Conservation (phyloP, 2,797 vertebrate species). For the Ceryle rudis region DNA sequence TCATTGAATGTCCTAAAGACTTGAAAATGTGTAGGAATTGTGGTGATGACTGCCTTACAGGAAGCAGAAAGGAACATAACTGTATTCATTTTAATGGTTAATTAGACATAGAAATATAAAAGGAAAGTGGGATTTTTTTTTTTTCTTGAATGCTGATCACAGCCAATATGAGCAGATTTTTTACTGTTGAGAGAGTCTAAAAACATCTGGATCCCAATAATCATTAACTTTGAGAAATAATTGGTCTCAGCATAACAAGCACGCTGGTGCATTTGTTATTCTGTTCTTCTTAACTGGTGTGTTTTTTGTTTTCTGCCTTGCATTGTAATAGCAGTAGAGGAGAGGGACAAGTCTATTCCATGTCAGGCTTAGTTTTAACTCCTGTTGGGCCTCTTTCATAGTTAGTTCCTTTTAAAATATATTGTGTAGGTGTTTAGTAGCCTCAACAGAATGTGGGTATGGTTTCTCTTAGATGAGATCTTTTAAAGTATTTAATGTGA, state of each 20-base stretch:
- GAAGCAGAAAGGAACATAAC: not conserved
- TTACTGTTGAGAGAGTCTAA: not conserved
- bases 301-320: not conserved
- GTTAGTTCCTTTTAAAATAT: not conserved
- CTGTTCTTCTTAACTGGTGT: not conserved
- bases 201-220: not conserved
- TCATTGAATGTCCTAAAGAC: not conserved
- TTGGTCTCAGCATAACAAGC: accelerated
- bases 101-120: not conserved
- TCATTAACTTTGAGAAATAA: not conserved
- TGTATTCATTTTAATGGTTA: not conserved
- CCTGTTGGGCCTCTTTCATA: not conserved
- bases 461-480: not conserved
- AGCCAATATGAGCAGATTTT: not conserved
- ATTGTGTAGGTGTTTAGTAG: not conserved
- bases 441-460: not conserved
- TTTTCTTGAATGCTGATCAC: not conserved
- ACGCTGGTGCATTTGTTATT: not conserved
- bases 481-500: not conserved
- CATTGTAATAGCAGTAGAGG: not conserved
- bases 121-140: not conserved
- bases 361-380: not conserved
- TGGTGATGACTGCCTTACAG: not conserved
- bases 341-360: not conserved
- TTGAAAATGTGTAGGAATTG: not conserved